Base-by-base conservation (phyloP, 2,888 invertebrate genomes). In the Danaus chrysippus region DNA sequence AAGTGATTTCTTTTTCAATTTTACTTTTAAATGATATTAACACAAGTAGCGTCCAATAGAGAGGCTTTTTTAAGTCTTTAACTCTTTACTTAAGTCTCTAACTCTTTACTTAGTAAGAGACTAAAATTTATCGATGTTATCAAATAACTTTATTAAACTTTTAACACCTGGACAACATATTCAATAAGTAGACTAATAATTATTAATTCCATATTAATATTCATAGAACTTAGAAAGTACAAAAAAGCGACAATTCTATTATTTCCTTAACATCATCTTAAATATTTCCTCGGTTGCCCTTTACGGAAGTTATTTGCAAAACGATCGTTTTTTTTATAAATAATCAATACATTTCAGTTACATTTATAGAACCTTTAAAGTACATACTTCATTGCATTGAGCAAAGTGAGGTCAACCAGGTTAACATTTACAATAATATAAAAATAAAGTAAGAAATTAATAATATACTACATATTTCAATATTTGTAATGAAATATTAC, bases 101-200 rank as follows among this genome's bases (percentile, higher is more conserved):
- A 34, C 0, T 34, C 6, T 34, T 34, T 34, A 1, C 23, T 34
- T 34, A 23, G 23, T 23, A n/a, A n/a, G n/a, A 23, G 23, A 34
- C 23, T 34, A 41, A 6, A 12, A 10, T 53, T 53, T 10, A 19
- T 23, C 17, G 1, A 43, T 13, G 42, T 49, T 13, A 41, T 49
- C 42, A 9, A 19, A 42, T 55, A 44, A 42, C 43, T 59, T 43
- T 49, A 52, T 58, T 57, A 56, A 62, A 62, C 52, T 52, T 65
- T 61, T 58, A 61, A 56, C 49, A 41, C 49, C 49, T 49, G 1
- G 49, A 10, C 49, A 17, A 49, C 17, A 49, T 10, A 34, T 17
- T 49, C 2, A 17, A 49, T 46, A n/a, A 9, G 3, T 13, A 13
- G n/a, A 46, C 13, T 6, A 10, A 49, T 17, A 17, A 49, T 17